Evolutionary conservation across 1,140 invertebrate species (phyloP).

Genomic region (Drosophila sp.): DNA sequence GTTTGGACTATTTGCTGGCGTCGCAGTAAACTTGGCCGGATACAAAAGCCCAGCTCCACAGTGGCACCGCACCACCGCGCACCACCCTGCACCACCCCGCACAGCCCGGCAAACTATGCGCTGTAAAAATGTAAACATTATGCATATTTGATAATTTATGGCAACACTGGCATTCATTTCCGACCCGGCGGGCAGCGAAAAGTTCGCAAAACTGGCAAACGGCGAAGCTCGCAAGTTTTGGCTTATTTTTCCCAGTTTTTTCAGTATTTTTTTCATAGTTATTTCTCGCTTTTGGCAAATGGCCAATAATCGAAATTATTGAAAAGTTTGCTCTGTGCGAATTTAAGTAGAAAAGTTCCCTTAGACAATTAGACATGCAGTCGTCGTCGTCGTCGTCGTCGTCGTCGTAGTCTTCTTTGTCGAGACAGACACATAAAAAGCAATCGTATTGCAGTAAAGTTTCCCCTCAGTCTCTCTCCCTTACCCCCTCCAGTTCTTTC

Average conservation of each 20-base stretch:
- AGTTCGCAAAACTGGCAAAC: slow-evolving; percentile 41
- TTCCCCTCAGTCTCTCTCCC: slow-evolving; percentile 5
- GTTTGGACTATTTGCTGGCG: slow-evolving; percentile 70
- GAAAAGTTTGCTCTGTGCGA: slow-evolving; percentile 73
- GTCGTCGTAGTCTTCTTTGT: neutral
- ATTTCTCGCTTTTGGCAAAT: slow-evolving; percentile 65
- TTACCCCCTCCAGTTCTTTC: too few relatives aligned
- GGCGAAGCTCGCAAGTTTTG: slow-evolving; percentile 46
- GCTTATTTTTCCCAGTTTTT: slow-evolving; percentile 54
- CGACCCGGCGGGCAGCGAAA: slow-evolving; percentile 49
- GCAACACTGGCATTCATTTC: slow-evolving; percentile 84
- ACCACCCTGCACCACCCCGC: neutral
- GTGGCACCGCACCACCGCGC: neutral
- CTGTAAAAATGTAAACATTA: slow-evolving; percentile 82
- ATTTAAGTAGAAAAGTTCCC: slow-evolving; percentile 78
- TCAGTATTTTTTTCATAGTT: slow-evolving; percentile 9
- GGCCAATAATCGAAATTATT: slow-evolving; percentile 85
- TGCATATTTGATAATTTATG: slow-evolving; percentile 84
- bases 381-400: slow-evolving; percentile 38
- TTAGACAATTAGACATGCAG: slow-evolving; percentile 78
- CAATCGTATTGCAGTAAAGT: slow-evolving; percentile 45
- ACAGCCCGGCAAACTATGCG: slow-evolving; percentile 24
- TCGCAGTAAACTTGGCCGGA: slow-evolving; percentile 72
- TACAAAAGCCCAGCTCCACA: slow-evolving; percentile 15
- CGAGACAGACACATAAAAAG: slow-evolving; percentile 39